These are phyloP conservation scores for Drosophila kurseongensis DNA, from an alignment of 1,140 invertebrate genomes.

Conservation along the genomic window DNA sequence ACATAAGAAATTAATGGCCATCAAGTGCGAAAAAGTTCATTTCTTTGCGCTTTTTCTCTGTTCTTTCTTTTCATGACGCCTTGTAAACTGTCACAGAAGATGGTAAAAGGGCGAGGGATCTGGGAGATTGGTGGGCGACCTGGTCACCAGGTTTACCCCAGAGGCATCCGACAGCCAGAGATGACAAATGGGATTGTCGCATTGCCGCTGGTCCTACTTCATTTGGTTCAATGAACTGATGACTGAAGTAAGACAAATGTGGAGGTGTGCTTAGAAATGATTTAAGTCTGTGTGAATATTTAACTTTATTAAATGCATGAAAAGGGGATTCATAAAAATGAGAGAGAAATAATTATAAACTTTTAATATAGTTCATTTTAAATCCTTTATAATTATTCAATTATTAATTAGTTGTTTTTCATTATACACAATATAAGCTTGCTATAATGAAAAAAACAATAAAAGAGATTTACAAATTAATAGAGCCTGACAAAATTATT, in stretches of 20 bases:
- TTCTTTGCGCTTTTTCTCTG: slow-evolving; percentile 20
- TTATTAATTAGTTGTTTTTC: background rate
- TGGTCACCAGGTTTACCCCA: slow-evolving; percentile 35
- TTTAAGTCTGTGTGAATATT: slow-evolving; percentile 9
- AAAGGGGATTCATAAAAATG: too few species aligned
- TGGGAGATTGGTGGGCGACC: slow-evolving; percentile 30
- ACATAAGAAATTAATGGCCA: slow-evolving; percentile 67
- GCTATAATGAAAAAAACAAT: background rate
- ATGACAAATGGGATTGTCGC: slow-evolving; percentile 50
- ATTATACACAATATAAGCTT: background rate
- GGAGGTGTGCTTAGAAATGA: slow-evolving; percentile 1
- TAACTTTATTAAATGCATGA: background rate
- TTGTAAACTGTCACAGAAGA: slow-evolving; percentile 53
- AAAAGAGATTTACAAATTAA: background rate
- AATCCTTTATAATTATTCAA: background rate
- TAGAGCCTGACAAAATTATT: background rate
- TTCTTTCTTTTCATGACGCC: slow-evolving; percentile 20
- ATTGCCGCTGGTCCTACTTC: slow-evolving; percentile 30
- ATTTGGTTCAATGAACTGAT: slow-evolving; percentile 48
- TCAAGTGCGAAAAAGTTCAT: slow-evolving; percentile 70
- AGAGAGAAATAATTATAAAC: too few species aligned
- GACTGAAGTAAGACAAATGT: background rate
- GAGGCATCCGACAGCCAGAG: slow-evolving; percentile 27
- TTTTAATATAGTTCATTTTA: background rate
- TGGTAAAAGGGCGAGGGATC: slow-evolving; percentile 18